Conservation (phyloP, 2,113 vertebrate species). For the Andinoacara biseriatus region DNA sequence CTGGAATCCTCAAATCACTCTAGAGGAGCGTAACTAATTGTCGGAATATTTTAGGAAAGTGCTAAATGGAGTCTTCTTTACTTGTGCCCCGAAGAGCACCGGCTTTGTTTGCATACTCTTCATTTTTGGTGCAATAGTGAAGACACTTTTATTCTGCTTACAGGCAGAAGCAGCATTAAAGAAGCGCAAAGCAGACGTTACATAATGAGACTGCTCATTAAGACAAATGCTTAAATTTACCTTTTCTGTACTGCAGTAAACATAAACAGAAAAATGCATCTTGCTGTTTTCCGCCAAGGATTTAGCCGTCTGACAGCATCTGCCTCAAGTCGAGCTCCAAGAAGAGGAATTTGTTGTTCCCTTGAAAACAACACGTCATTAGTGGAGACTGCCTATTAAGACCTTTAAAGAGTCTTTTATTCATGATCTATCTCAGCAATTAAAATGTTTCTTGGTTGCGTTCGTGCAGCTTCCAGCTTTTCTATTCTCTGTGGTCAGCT, state of each 20-base stretch:
- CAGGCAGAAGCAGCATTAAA: neutral
- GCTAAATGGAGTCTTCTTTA: neutral
- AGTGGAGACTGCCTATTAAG: conserved; percentile 22
- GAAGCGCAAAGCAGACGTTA: neutral
- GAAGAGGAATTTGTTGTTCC: conserved; percentile 1
- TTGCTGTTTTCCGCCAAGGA: conserved; percentile 13
- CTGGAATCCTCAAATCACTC: conserved; percentile 16
- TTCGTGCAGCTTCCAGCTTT: conserved; percentile 2
- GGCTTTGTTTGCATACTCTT: neutral
- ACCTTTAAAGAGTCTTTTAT: conserved; percentile 22
- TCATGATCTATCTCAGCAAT: conserved; percentile 16
- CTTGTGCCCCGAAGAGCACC: neutral
- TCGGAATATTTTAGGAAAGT: conserved; percentile 4
- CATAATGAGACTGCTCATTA: conserved; percentile 22
- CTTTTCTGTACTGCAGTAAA: neutral
- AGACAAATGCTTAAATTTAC: neutral
- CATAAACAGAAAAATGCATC: neutral
- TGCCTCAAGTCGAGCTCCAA: conserved; percentile 27
- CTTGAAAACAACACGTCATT: conserved; percentile 33
- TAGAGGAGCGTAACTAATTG: conserved; percentile 31
- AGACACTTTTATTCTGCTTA: neutral
- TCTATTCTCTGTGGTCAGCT: conserved; percentile 4
- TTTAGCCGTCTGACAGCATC: conserved; percentile 33
- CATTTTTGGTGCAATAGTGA: neutral
- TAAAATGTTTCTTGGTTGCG: conserved; percentile 23